Percentiles rank a stretch among this genome's conserved stretches.
Conservation (phyloP, 2,113 vertebrate species). For the Anoplopoma fimbria region DNA sequence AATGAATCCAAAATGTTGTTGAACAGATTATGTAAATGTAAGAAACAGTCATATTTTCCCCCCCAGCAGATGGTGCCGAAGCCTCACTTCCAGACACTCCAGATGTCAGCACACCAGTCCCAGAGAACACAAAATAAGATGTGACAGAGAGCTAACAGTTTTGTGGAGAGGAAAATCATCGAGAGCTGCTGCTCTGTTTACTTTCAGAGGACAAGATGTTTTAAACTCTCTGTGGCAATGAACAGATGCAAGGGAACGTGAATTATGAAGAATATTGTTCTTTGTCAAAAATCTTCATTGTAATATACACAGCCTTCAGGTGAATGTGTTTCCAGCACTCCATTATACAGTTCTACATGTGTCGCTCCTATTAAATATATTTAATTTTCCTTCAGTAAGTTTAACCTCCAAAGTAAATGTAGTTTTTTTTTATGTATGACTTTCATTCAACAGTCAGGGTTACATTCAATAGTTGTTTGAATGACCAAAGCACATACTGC, state of each 20-base stretch:
- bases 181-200: slow-evolving; percentile 1
- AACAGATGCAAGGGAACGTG: not conserved
- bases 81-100: slow-evolving; percentile 20
- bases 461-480: not conserved
- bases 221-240: not conserved
- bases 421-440: not conserved
- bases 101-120: not conserved
- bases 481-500: not conserved
- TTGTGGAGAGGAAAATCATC: not conserved
- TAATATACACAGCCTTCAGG: not conserved
- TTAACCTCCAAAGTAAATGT: not conserved
- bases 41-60: not conserved
- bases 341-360: not conserved
- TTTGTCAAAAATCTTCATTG: not conserved
- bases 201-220: not conserved
- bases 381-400: not conserved
- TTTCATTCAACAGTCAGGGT: not conserved
- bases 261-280: not conserved
- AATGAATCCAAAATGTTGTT: not conserved
- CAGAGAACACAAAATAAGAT: not conserved
- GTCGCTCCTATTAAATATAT: not conserved
- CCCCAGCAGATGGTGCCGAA: slow-evolving; percentile 65
- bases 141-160: not conserved
- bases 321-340: not conserved
- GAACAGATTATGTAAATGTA: not conserved